A percentile compares a stretch with the other conserved stretches of the same genome.
phyloP scores from a whole-genome alignment of 2,888 invertebrate genomes.

The Neoaliturus tenellus region DNA sequence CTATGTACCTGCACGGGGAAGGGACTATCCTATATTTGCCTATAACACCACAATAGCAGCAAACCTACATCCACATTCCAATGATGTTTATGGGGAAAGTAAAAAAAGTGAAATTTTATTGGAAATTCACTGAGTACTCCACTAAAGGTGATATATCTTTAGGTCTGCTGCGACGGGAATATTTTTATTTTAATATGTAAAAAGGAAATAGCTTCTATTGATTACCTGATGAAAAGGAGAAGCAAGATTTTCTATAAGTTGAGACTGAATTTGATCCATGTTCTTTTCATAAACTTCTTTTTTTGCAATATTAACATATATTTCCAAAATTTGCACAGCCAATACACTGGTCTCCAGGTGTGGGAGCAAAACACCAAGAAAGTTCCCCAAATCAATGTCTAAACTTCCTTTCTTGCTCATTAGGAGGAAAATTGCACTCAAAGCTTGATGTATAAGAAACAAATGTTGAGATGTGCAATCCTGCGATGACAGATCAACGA shows the following conservation, averaged over 20 bases:
- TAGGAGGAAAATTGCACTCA: slow-evolving; percentile 10
- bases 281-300: slow-evolving; percentile 68
- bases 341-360: slow-evolving; percentile 72
- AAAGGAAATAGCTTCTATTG: too few species aligned
- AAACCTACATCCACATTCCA: too few species aligned
- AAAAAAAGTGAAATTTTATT: too few species aligned
- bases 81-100: too few species aligned
- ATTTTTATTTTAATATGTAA: too few species aligned
- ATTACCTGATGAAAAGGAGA: slow-evolving; percentile 81
- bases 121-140: too few species aligned
- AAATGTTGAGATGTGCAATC: background rate
- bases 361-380: background rate
- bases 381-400: background rate
- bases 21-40: too few species aligned
- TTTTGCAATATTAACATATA: slow-evolving; percentile 75
- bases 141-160: too few species aligned
- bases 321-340: slow-evolving; percentile 75
- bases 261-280: slow-evolving; percentile 72
- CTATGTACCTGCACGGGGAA: too few species aligned
- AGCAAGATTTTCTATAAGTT: slow-evolving; percentile 77
- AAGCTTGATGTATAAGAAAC: slow-evolving; percentile 7
- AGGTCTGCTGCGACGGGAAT: too few species aligned
- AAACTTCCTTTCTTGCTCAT: background rate
- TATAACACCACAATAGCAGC: too few species aligned
- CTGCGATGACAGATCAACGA: background rate